Percentiles rank a stretch among this genome's conserved stretches.
Conservation (phyloP, 2,797 vertebrate species). For the Pantherophis vulpinus region DNA sequence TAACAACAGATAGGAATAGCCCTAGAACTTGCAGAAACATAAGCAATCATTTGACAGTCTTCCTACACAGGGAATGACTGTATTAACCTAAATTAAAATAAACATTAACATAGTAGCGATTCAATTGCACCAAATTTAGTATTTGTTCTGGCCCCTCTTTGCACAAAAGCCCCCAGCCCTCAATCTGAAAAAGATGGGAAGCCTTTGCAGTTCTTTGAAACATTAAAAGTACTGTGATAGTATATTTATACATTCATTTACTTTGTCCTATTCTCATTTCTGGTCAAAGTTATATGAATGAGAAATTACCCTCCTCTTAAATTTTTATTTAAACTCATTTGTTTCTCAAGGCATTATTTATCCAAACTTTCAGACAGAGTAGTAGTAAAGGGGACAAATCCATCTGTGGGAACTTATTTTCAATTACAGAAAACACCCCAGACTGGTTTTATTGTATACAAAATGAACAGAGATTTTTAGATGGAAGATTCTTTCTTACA, state of each 20-base stretch:
- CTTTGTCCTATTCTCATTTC: not conserved
- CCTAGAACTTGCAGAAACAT: not conserved
- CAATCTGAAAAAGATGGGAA: not conserved
- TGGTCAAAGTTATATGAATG: not conserved
- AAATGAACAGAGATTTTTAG: conserved; percentile 14
- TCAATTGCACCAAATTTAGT: not conserved
- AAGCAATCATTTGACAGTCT: not conserved
- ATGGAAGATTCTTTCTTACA: not conserved
- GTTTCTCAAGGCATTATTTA: not conserved
- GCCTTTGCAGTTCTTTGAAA: not conserved
- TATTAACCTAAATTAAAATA: not conserved
- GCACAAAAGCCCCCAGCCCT: not conserved
- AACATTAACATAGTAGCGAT: not conserved
- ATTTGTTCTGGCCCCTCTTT: not conserved
- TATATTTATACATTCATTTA: not conserved
- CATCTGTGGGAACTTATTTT: not conserved
- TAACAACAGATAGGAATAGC: not conserved
- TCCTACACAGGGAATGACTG: not conserved
- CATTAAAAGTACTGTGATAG: not conserved
- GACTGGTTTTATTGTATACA: not conserved
- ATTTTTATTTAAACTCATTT: not conserved
- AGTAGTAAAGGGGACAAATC: not conserved
- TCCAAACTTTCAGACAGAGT: not conserved
- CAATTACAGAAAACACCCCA: not conserved
- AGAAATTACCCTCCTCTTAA: not conserved